phyloP scores from a whole-genome alignment of 2,797 vertebrate species.

The Etheostoma perlongum region DNA sequence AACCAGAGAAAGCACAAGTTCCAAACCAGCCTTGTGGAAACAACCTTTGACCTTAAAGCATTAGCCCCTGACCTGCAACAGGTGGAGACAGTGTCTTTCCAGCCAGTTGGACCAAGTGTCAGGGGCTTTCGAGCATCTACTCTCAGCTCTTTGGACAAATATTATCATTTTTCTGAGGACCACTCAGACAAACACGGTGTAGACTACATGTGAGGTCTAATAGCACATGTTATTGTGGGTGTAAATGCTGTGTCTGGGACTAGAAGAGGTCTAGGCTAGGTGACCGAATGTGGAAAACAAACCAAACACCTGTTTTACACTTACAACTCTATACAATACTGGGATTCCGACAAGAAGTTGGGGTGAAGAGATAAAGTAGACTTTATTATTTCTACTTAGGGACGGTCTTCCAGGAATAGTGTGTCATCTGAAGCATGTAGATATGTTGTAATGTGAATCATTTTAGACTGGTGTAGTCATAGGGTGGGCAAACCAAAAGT shows the following conservation, averaged over 20 bases:
- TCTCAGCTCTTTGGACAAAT: constrained; percentile 81
- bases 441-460: constrained; percentile 11
- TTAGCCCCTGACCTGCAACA: constrained; percentile 87
- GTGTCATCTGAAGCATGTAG: constrained; percentile 25
- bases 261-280: constrained; percentile 62
- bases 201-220: constrained; percentile 84
- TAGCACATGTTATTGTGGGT: constrained; percentile 77
- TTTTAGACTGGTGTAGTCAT: constrained; percentile 23
- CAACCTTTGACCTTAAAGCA: constrained; percentile 84
- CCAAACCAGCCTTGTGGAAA: constrained; percentile 79
- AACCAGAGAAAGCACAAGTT: constrained; percentile 79
- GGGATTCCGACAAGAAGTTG: constrained; percentile 24
- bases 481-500: background rate
- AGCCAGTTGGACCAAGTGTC: constrained; percentile 72
- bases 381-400: constrained; percentile 35
- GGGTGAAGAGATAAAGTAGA: constrained; percentile 11
- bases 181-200: constrained; percentile 75
- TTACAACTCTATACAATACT: constrained; percentile 33
- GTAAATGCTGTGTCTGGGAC: constrained; percentile 83
- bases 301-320: constrained; percentile 83
- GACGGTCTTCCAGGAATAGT: constrained; percentile 7
- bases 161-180: constrained; percentile 85
- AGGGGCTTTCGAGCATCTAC: constrained; percentile 69
- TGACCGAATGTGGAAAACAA: constrained; percentile 74
- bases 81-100: constrained; percentile 86